A percentile compares a stretch with the other conserved stretches of the same genome.
phyloP scores from a whole-genome alignment of 2,113 vertebrate genomes.

The Sigmodon hispidus region DNA sequence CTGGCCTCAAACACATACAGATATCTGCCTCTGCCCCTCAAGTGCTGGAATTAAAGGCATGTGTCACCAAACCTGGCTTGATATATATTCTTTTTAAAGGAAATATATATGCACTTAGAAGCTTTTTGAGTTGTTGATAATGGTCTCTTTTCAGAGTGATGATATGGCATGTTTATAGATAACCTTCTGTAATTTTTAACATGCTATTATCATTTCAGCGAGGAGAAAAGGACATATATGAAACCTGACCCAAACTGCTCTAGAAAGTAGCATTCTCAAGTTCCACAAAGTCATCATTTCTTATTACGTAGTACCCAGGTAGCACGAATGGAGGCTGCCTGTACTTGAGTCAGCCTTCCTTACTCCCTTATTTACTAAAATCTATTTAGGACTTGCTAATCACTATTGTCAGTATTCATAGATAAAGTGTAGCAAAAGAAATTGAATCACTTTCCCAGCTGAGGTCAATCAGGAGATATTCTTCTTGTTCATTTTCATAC shows the following conservation, averaged over 20 bases:
- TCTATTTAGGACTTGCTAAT: conserved; percentile 17
- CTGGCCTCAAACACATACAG: not conserved
- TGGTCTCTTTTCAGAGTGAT: not conserved
- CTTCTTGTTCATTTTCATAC: not conserved
- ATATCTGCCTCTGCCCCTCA: not conserved
- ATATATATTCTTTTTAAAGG: not conserved
- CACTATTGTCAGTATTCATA: not conserved
- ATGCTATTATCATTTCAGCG: not conserved
- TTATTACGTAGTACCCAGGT: not conserved
- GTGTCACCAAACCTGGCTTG: not conserved
- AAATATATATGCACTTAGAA: not conserved
- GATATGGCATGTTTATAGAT: not conserved
- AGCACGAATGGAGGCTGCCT: not conserved
- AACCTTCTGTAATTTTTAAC: conserved; percentile 1
- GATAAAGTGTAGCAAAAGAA: not conserved
- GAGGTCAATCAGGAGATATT: not conserved
- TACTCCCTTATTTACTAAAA: not conserved
- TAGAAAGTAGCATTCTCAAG: not conserved
- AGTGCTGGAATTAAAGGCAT: not conserved
- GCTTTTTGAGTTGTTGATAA: not conserved
- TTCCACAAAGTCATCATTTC: not conserved
- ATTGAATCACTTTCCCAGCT: not conserved
- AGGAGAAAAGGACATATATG: not conserved
- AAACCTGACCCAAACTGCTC: not conserved
- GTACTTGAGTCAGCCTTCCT: not conserved